Evolutionary conservation across 2,113 vertebrate species (phyloP), one percentile per base, ranked within the genome.

Genomic region (Tenebrosternarchus preto): DNA sequence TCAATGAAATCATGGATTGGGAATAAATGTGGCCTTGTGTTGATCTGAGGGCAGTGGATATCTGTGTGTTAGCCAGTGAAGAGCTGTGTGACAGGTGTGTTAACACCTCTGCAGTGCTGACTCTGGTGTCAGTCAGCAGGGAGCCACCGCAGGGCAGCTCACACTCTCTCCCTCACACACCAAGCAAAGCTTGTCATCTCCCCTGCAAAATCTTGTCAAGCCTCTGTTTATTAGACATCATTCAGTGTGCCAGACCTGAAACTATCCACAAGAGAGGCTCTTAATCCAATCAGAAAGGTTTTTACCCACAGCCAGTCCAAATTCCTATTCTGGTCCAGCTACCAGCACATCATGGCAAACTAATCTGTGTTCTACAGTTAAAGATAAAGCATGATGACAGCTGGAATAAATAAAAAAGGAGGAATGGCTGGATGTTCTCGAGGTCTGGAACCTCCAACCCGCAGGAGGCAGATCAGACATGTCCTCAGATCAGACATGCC

Each of bases 181-280:
- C 25, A 46, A 22, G 27, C 20, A 17, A 78, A 59, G 36, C 20
- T 31, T 43, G n/a, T 31, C 60, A 63, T 63, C 25, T 29, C 60
- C 29, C 60, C 60, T 29, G 25, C 25, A 5, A 63, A 29, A n/a
- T n/a, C 15, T 11, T 29, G 43, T 78, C 33, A 72, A 33, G 46
- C 57, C 20, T 25, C 29, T n/a, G 24, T 70, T 72, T 46, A 79
- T 19, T 70, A 53, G 57, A 59, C 39, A 72, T 72, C 25, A 79
- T 53, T 43, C 39, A 61, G 39, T 70, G 24, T 24, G 59, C 31
- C 55, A 27, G 5, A 15, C 25, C 9, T 66, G 16, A 33, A 31
- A 33, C 63, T 66, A 29, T 31, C 29, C 29, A 20, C 63, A 66
- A 31, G 5, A 66, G 29, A 5, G 17, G 29, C 16, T 29, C 59